phyloP scores from a whole-genome alignment of 2,797 vertebrate species.

The Myioborus melanocephalus region DNA sequence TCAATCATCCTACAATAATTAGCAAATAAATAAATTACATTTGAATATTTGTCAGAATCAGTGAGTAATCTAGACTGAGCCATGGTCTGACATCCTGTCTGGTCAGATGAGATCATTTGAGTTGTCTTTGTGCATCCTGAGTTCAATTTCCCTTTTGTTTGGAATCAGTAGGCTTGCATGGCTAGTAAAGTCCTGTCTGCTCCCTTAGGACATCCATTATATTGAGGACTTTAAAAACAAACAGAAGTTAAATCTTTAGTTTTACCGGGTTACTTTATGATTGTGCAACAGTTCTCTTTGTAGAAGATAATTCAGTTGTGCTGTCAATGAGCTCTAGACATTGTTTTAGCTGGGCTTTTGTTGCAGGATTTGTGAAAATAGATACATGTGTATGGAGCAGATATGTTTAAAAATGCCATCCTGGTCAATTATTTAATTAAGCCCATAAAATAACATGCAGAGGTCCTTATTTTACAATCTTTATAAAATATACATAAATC shows the following conservation, averaged over 20 bases:
- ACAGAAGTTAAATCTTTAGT: background rate
- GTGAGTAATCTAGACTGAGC: background rate
- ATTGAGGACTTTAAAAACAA: background rate
- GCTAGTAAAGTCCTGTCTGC: background rate
- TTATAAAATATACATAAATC: background rate
- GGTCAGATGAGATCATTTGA: slow-evolving; percentile 7
- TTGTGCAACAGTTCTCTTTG: background rate
- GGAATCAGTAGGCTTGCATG: background rate
- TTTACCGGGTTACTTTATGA: background rate
- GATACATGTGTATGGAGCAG: background rate
- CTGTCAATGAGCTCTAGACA: background rate
- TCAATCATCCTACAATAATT: background rate
- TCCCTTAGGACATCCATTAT: background rate
- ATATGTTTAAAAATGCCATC: background rate
- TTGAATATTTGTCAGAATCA: background rate
- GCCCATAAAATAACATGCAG: background rate
- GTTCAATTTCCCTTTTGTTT: slow-evolving; percentile 23
- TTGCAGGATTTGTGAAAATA: background rate
- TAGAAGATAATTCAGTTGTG: background rate
- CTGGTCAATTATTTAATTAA: background rate
- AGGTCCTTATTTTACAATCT: background rate
- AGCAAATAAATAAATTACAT: background rate
- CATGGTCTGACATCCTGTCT: background rate
- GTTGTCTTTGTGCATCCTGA: slow-evolving; percentile 20
- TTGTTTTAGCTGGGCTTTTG: background rate